Base-by-base conservation (phyloP, 1,140 invertebrate genomes). In the Aphelinus certus region DNA sequence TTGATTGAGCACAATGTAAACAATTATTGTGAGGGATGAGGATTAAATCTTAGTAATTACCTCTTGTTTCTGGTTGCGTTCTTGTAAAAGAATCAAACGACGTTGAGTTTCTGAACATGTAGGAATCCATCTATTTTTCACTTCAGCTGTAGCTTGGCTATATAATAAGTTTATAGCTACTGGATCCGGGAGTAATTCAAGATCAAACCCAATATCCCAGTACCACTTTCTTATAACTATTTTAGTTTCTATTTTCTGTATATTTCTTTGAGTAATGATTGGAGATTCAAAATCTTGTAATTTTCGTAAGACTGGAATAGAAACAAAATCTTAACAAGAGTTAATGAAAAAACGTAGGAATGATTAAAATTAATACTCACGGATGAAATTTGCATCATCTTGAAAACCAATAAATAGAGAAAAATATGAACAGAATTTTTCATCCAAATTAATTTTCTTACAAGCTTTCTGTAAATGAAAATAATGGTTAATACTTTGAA, bases 211-310 rank as follows among this genome's bases (percentile, higher is more conserved):
- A 10, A 91, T 88, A 85, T 98, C 95, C 97, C 97, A 98, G 83
- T 95, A 97, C 88, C 95, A 84, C 73, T 84, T 87, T 60, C 80
- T 84, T 46, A 88, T 74, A 75, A 87, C 78, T 42, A 87, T 53
- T 75, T 76, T 84, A 2, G 79, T 77, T 7, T 79, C 81, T 55
- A 76, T 78, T 68, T 79, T 78, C 66, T 79, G 78, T 57, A 85
- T 88, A 78, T 90, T 90, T 79, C 91, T 94, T 81, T 95, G 91
- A 69, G 96, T 97, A 86, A 98, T 94, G 86, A 95, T 96, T 7
- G 97, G 97, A 75, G 96, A 97, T 90, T 99, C 97, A 91, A 97
- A 99, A 83, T 98, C 93, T 88, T 98, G 95, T 46, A 99, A 87
- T 84, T 95, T 95, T 73, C 97, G 91, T 60, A 97, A 85, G 85